Evolutionary conservation across 2,797 vertebrate species (phyloP).

Genomic region (Neostethus bicornis): DNA sequence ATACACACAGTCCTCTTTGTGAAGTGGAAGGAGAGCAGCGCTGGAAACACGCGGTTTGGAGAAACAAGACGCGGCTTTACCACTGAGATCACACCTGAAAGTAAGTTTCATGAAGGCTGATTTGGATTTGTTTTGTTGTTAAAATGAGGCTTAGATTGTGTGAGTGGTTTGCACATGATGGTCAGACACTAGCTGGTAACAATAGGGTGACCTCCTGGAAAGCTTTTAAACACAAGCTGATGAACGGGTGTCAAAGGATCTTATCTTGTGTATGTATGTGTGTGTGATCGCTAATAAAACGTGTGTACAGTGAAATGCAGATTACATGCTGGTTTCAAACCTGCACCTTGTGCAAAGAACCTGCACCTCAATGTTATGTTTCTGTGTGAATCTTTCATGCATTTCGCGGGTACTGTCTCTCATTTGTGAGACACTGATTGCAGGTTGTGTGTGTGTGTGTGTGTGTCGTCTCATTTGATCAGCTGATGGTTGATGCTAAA

Average conservation of each 20-base stretch:
- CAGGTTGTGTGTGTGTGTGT: conserved; percentile 16
- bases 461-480: conserved; percentile 42
- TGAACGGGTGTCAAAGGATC: conserved; percentile 56
- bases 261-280: conserved; percentile 20
- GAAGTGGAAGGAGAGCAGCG: conserved; percentile 77
- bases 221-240: conserved; percentile 57
- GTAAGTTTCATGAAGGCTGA: conserved; percentile 89
- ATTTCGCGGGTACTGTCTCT: conserved; percentile 10
- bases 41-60: conserved; percentile 66
- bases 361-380: conserved; percentile 31
- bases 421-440: conserved; percentile 18
- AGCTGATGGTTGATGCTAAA: conserved; percentile 68
- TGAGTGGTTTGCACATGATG: conserved; percentile 39
- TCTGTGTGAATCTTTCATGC: conserved; percentile 35
- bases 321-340: conserved; percentile 12
- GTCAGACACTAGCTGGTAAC: conserved; percentile 81
- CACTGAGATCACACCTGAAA: conserved; percentile 75
- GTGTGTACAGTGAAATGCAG: conserved; percentile 31
- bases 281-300: conserved; percentile 23
- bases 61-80: conserved; percentile 74
- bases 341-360: conserved; percentile 25
- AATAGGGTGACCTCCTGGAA: conserved; percentile 83
- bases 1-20: conserved; percentile 88
- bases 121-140: conserved; percentile 54
- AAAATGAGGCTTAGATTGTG: conserved; percentile 56